Conservation (phyloP, 2,113 vertebrate species). For the Carassius auratus region DNA sequence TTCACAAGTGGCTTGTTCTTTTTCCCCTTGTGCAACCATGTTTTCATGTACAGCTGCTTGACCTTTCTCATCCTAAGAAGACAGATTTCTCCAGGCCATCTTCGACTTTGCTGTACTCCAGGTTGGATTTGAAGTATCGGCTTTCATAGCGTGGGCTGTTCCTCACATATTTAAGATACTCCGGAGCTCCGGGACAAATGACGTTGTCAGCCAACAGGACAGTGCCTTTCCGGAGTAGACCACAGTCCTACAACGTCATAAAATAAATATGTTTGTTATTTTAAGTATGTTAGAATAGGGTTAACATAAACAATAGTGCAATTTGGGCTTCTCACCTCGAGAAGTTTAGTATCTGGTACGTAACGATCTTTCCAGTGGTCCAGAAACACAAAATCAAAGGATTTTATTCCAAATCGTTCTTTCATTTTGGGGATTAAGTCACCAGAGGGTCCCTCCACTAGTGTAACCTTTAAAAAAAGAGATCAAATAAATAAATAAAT, state of each 20-base stretch:
- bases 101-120: slow-evolving; percentile 69
- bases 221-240: slow-evolving; percentile 61
- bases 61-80: slow-evolving; percentile 57
- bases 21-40: not conserved
- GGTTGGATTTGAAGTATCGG: slow-evolving; percentile 62
- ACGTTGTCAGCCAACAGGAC: slow-evolving; percentile 70
- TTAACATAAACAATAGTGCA: not conserved
- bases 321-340: slow-evolving; percentile 72
- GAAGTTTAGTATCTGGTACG: slow-evolving; percentile 76
- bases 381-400: slow-evolving; percentile 84
- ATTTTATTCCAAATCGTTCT: slow-evolving; percentile 77
- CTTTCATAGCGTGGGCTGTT: slow-evolving; percentile 63
- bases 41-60: not conserved
- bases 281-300: not conserved
- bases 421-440: slow-evolving; percentile 83
- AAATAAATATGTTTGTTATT: not conserved
- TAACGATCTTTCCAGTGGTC: slow-evolving; percentile 89
- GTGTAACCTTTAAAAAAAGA: slow-evolving; percentile 71
- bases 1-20: not conserved
- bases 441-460: slow-evolving; percentile 77
- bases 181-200: slow-evolving; percentile 67
- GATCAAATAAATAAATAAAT: not conserved
- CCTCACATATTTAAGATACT: slow-evolving; percentile 68
- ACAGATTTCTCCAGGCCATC: slow-evolving; percentile 70
- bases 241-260: slow-evolving; percentile 56